Evolutionary conservation across 2,113 vertebrate species (phyloP), one percentile per base, ranked within the genome.

Genomic region (Emydura subglobosa): DNA sequence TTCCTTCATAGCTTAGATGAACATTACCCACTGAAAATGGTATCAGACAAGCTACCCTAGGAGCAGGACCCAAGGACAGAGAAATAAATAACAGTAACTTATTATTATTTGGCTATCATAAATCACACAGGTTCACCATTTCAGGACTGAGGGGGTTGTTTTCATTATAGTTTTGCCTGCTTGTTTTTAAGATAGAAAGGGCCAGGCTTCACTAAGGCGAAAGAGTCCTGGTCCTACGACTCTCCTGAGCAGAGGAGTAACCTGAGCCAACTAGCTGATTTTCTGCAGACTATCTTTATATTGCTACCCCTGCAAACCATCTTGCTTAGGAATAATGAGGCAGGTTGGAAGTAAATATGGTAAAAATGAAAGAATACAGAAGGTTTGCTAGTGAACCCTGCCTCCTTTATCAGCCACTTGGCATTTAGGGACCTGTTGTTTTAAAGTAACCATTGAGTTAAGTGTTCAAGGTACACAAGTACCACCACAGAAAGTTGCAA

Each of bases 11-110:
- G 29, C 50, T 55, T 51, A 34, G 31, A 47, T 34, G 14, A 16
- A 29, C 27, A 42, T 47, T 39, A 17, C 39, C 72, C 27, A 34
- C 51, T 78, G 42, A 14, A 54, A 57, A 86, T 31, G 31, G 31
- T 44, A 34, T 29, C 21, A 27, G 10, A 86, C 16, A 82, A 29
- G 51, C 1, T 31, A 55, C 24, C 42, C 83, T 11, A 6, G 47
- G 25, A 87, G 17, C 42, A 22, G 24, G 0, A 0, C 7, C 76
- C 90, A n/a, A 51, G 0, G 0, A 86, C 17, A 93, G 82, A 29
- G 55, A 85, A 88, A 90, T 53, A 90, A 6, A 76, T 0, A 65
- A 57, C n/a, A 89, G 29, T 55, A 25, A 50, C 5, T 65, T 51
- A 42, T 31, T 49, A 68, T 16, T 29, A 55, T 90, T 87, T 76